Percentiles rank a stretch among this genome's conserved stretches.
Conservation (phyloP, 2,113 vertebrate genomes). For the Microtus pennsylvanicus region DNA sequence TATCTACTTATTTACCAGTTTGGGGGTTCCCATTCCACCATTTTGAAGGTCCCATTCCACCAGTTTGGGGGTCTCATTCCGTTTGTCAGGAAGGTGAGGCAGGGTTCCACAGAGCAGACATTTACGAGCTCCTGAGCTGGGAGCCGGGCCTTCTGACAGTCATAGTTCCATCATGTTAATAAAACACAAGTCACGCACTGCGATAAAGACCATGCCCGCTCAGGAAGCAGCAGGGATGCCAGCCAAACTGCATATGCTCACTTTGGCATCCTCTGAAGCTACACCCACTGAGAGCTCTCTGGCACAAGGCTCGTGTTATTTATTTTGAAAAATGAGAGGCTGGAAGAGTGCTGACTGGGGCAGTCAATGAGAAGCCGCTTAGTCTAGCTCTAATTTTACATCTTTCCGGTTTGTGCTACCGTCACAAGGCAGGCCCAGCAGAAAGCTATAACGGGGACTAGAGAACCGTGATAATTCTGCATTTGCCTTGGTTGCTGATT, state of each 20-base stretch:
- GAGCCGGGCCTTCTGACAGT: background rate
- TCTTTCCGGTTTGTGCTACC: background rate
- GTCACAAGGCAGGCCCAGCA: background rate
- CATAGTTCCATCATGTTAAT: background rate
- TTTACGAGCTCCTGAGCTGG: background rate
- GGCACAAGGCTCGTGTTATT: background rate
- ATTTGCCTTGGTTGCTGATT: background rate
- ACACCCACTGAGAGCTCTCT: background rate
- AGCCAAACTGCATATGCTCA: too few species aligned
- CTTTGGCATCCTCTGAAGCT: background rate
- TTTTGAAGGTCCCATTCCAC: background rate
- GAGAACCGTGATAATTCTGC: background rate
- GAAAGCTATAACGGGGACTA: background rate
- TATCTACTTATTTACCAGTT: background rate
- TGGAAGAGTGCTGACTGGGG: background rate
- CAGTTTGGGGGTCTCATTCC: background rate
- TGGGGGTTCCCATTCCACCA: background rate
- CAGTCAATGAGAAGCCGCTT: background rate
- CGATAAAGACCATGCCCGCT: background rate
- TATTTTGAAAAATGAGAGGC: background rate
- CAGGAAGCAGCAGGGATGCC: background rate
- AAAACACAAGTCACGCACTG: conserved; percentile 4
- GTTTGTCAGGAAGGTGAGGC: background rate
- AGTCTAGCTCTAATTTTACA: background rate
- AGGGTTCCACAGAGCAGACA: background rate